Evolutionary conservation across 2,888 invertebrate species (phyloP), one percentile per base, ranked within the genome.

Genomic region (Tipula confusa): DNA sequence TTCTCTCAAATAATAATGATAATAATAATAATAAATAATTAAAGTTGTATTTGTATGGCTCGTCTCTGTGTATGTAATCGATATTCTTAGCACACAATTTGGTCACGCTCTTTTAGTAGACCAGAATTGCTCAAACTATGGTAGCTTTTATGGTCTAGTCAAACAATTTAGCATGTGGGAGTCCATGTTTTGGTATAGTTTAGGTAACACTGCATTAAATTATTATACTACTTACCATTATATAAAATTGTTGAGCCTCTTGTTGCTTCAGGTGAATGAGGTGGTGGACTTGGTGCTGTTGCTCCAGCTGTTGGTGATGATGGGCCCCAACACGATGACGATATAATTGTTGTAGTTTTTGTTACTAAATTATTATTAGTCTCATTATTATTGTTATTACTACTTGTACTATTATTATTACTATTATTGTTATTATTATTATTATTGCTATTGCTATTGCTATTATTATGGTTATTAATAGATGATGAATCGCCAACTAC

Each of bases 291-390:
- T 87, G 93, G 94, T 87, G 93, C 94, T 85, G 94, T 94, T 85
- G 94, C 93, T 86, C 94, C 94, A 85, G 94, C 94, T 86, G 94
- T 94, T 84, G 94, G 94, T 87, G 94, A 94, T 85, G 93, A 93
- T 79, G 94, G 94, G 81, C 93, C 93, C 94, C 94, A 94, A 88
- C 93, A 93, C 87, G 92, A 91, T 86, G 90, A 89, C 86, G 91
- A 89, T 84, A 86, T 83, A 85, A 87, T 87, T 85, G 85, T 83
- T 82, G 84, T 82, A 80, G 82, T 83, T 79, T 79, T 48, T 36
- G 88, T 86, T 85, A 89, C 86, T 84, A 88, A 88, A 84, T 83
- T 85, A 84, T 79, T 84, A 83, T 83, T 83, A 83, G 84, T 84
- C 85, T 84, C 84, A 86, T 85, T 82, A 84, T 28, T 83, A 82